These are phyloP conservation scores for Conomelus anceps DNA, from an alignment of 2,888 invertebrate genomes.

Conservation along the genomic window DNA sequence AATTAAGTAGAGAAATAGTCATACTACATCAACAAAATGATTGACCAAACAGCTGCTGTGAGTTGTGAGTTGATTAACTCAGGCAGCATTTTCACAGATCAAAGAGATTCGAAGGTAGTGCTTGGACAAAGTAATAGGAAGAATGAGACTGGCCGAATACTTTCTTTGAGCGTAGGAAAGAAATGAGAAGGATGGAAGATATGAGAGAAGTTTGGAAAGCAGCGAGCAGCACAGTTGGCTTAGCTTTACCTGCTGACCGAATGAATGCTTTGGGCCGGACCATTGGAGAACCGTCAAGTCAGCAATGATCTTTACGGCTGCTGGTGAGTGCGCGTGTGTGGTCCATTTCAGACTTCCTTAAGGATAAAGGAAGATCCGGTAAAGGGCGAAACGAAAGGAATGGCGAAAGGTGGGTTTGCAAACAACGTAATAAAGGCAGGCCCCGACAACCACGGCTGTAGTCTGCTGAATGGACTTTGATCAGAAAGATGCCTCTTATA, in stretches of 20 bases:
- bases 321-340: background rate
- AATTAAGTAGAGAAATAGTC: too few relatives aligned
- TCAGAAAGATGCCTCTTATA: background rate
- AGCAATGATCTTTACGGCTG: background rate
- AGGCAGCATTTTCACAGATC: background rate
- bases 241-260: background rate
- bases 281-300: background rate
- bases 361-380: background rate
- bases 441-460: background rate
- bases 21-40: too few relatives aligned
- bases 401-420: background rate
- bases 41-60: background rate
- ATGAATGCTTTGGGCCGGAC: background rate
- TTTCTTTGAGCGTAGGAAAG: background rate
- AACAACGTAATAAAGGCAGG: background rate
- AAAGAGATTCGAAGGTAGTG: background rate
- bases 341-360: background rate
- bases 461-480: background rate
- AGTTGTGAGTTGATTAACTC: background rate
- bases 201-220: too few relatives aligned
- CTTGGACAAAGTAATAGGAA: background rate
- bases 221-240: background rate
- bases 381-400: background rate
- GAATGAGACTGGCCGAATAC: background rate
- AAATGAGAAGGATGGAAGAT: background rate